phyloP scores from a whole-genome alignment of 2,113 vertebrate species.

The Gnathonemus echidnorhynchus region DNA sequence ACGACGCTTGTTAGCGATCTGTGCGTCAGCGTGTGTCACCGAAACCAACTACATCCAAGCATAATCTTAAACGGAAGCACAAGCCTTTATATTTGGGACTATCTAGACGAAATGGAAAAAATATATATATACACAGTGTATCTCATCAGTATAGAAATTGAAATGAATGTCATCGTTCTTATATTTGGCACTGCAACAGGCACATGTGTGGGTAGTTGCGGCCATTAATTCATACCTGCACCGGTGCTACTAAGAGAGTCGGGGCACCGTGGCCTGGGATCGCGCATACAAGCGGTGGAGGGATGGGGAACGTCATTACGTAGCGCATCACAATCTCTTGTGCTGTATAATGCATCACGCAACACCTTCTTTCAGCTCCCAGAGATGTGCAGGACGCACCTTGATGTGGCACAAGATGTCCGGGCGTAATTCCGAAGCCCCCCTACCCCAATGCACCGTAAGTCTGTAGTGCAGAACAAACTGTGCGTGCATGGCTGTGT shows the following conservation, averaged over 20 bases:
- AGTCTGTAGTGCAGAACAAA: not conserved
- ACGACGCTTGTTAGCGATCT: not conserved
- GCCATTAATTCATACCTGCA: not conserved
- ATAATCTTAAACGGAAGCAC: not conserved
- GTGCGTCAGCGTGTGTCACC: not conserved
- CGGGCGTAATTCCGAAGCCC: not conserved
- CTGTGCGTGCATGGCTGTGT: not conserved
- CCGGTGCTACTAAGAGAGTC: no score
- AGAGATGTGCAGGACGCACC: not conserved
- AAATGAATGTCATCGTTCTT: not conserved
- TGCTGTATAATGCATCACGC: not conserved
- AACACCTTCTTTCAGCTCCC: not conserved
- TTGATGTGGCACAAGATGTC: not conserved
- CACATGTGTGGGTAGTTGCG: not conserved
- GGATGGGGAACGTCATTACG: not conserved
- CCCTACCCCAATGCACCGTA: not conserved
- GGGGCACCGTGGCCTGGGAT: not conserved
- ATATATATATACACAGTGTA: not conserved
- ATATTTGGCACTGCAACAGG: not conserved
- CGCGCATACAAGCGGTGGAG: not conserved
- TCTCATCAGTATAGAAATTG: not conserved
- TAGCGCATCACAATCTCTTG: not conserved
- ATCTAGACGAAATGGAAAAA: not conserved
- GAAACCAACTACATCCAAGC: not conserved
- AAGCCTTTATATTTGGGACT: not conserved